Evolutionary conservation across 2,888 invertebrate species (phyloP).

Genomic region (Cheilosia soror): DNA sequence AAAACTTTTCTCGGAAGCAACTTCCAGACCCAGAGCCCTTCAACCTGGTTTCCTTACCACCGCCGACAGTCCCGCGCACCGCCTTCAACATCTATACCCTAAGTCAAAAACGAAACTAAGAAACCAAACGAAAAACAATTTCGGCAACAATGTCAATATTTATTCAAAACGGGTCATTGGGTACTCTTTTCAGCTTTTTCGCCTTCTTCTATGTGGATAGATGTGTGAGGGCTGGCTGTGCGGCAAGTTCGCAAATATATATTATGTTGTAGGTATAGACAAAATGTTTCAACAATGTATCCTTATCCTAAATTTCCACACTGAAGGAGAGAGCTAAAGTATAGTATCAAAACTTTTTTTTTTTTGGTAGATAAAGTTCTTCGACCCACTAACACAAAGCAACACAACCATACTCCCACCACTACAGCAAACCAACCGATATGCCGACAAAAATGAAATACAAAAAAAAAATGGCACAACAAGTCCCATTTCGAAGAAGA

Average conservation of each 20-base stretch:
- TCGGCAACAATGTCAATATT: constrained; percentile 74
- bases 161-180: constrained; percentile 76
- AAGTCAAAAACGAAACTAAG: constrained; percentile 56
- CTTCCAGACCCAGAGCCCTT: constrained; percentile 28
- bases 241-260: not conserved
- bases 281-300: constrained; percentile 63
- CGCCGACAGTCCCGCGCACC: not conserved
- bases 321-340: constrained; percentile 43
- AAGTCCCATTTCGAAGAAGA: constrained; percentile 46
- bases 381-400: constrained; percentile 57
- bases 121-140: constrained; percentile 73
- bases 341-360: constrained; percentile 18
- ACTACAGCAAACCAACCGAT: not conserved
- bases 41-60: not conserved
- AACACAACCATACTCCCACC: not conserved
- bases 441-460: constrained; percentile 9
- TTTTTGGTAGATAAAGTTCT: constrained; percentile 44
- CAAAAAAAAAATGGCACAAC: constrained; percentile 52
- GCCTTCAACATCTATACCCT: constrained; percentile 29
- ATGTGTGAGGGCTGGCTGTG: not conserved
- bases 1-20: constrained; percentile 48
- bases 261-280: constrained; percentile 4
- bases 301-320: constrained; percentile 67
- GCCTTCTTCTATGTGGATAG: not conserved
- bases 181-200: constrained; percentile 69